Evolutionary conservation across 1,140 invertebrate species (phyloP).

Genomic region (Anthonomus grandis): DNA sequence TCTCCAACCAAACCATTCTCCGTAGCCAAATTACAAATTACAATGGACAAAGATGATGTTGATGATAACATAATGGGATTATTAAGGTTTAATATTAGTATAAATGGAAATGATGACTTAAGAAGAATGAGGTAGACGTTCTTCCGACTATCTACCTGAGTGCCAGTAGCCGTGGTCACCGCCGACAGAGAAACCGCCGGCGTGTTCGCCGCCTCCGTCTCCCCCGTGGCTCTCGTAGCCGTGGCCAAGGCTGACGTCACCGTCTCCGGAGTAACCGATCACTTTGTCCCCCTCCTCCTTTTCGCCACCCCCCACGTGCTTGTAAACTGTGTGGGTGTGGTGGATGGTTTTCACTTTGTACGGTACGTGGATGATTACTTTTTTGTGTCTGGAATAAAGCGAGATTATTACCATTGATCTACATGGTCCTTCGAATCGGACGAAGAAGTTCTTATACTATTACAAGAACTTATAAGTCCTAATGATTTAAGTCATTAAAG

Average conservation of each 20-base stretch:
- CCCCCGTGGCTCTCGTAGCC: constrained; percentile 29
- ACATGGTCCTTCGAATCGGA: too few species aligned
- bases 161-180: constrained; percentile 37
- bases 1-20: too few species aligned
- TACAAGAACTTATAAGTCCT: too few species aligned
- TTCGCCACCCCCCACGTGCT: constrained; percentile 52
- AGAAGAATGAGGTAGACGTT: too few species aligned
- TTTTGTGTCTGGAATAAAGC: constrained; percentile 51
- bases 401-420: not conserved
- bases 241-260: constrained; percentile 33
- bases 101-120: too few species aligned
- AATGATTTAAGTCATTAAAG: too few species aligned
- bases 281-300: constrained; percentile 45
- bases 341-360: constrained; percentile 58
- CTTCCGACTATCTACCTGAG: constrained; percentile 26
- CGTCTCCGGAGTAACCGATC: constrained; percentile 46
- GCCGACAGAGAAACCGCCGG: constrained; percentile 28
- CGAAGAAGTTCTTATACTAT: too few species aligned
- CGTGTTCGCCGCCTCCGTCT: constrained; percentile 29
- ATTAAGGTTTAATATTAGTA: too few species aligned
- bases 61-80: too few species aligned
- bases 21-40: too few species aligned
- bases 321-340: constrained; percentile 59
- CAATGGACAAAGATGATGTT: too few species aligned
- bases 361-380: constrained; percentile 60